phyloP scores from a whole-genome alignment of 2,113 vertebrate species.

The Crotalus horridus region DNA sequence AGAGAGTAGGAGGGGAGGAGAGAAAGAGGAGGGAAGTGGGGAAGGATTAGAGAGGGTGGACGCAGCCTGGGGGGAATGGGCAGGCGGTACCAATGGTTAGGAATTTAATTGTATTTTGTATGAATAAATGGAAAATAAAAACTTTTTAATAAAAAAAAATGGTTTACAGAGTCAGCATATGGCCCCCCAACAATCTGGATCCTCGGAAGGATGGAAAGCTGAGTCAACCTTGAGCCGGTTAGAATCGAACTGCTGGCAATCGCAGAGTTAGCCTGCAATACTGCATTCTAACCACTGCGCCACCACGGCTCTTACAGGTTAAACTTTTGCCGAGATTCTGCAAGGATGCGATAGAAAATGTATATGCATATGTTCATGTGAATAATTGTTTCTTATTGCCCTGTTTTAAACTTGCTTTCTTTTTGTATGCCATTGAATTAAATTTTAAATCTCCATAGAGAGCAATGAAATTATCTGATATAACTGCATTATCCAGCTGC shows the following conservation, averaged over 20 bases:
- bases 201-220: not conserved
- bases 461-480: not conserved
- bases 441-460: not conserved
- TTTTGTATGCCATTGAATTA: not conserved
- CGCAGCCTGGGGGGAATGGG: no score
- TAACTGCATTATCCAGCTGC: not conserved
- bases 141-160: no score
- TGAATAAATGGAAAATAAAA: no score
- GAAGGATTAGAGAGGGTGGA: no score
- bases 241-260: not conserved
- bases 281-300: not conserved
- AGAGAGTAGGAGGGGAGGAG: no score
- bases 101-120: no score
- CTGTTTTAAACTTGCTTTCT: not conserved
- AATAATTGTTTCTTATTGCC: not conserved
- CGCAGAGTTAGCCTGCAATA: not conserved
- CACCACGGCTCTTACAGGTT: not conserved
- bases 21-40: no score
- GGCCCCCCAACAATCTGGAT: not conserved
- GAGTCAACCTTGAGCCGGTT: not conserved
- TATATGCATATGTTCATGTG: not conserved
- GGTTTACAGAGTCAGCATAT: not conserved
- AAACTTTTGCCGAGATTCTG: not conserved
- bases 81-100: no score
- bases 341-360: not conserved